These are phyloP conservation scores for Gobiocypris rarus DNA, from an alignment of 2,113 vertebrate genomes.

Conservation along the genomic window DNA sequence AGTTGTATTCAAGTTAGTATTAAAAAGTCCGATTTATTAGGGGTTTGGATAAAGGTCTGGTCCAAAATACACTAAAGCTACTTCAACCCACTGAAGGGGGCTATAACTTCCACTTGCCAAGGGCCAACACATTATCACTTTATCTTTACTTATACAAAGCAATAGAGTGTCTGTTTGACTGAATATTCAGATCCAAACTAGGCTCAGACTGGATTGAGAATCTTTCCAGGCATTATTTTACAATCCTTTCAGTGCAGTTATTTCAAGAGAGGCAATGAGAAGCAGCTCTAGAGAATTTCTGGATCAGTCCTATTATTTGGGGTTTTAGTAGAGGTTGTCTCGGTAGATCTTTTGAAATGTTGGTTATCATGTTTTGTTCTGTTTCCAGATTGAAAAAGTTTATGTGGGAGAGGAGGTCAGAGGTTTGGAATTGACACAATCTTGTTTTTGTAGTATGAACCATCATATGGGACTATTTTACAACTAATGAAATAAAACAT, in stretches of 20 bases:
- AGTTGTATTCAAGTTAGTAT: not conserved
- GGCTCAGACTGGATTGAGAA: not conserved
- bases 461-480: slow-evolving; percentile 55
- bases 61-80: slow-evolving; percentile 27
- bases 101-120: not conserved
- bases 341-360: slow-evolving; percentile 20
- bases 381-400: slow-evolving; percentile 10
- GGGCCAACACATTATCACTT: not conserved
- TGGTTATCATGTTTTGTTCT: not conserved
- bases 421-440: slow-evolving; percentile 20
- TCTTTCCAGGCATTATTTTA: not conserved
- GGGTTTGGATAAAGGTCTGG: not conserved
- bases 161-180: slow-evolving; percentile 2
- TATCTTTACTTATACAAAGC: not conserved
- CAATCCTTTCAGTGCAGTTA: not conserved
- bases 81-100: not conserved
- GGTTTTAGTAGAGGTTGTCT: slow-evolving; percentile 1
- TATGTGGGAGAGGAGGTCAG: slow-evolving; percentile 12
- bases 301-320: not conserved
- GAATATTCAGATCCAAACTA: slow-evolving; percentile 2
- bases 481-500: slow-evolving; percentile 58
- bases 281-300: not conserved
- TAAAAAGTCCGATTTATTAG: not conserved
- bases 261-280: not conserved
- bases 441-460: slow-evolving; percentile 50